Base-by-base conservation (phyloP, 2,797 vertebrate species). In the Lemur catta region DNA sequence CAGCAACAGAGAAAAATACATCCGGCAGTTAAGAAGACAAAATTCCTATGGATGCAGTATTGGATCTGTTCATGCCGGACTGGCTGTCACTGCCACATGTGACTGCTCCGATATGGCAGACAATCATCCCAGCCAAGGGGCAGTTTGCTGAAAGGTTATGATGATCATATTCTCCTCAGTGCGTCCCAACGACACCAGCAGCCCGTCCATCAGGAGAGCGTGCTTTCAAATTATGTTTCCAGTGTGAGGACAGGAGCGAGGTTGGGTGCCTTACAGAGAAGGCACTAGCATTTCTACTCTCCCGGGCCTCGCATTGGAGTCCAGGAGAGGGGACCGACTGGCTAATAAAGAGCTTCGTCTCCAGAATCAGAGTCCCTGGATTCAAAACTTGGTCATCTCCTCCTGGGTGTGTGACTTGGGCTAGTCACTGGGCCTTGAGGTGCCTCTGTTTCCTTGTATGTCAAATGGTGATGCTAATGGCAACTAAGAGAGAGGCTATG, bases 1-100 rank as follows among this genome's bases (percentile, higher is more conserved):
- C 76, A 89, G 18, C 76, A 91, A 52, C 4, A 43, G 38, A 93
- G 41, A 91, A 79, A 94, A 61, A 61, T 18, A 15, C 5, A 97
- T 11, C 20, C 33, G 57, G 55, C 33, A 65, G 33, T 96, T 88
- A 95, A n/a, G 38, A 74, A 84, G 86, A 89, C 43, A 65, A 48
- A 91, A 80, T n/a, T 38, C 41, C 11, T 15, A 18, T 57, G 22
- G 28, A 1, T 0, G 13, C 59, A 52, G 33, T 5, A 63, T 1
- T 33, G 52, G 46, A 48, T 93, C 18, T 22, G 4, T 76, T 59
- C n/a, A 0, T 7, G 5, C 71, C 0, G 0, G 33, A 52, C 84
- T 38, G 38, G 17, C 38, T 65, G 88, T 82, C 85, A 63, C 10
- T 1, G 8, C 9, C 33, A 4, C 17, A 2, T 3, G 41, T 3